Conservation (phyloP, 2,797 vertebrate species). For the Spizella passerina region DNA sequence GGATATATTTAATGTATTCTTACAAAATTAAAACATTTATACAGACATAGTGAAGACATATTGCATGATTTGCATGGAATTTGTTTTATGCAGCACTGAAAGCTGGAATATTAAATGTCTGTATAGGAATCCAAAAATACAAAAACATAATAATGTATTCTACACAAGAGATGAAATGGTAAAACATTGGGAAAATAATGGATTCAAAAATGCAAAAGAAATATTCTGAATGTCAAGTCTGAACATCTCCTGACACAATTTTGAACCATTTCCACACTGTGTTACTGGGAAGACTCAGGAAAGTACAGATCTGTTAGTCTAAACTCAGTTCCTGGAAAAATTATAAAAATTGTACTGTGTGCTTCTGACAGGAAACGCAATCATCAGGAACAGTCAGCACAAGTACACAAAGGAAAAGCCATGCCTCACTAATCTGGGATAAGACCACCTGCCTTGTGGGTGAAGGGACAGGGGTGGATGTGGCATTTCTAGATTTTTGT, state of each 20-base stretch:
- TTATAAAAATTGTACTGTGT: not conserved
- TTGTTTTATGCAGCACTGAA: not conserved
- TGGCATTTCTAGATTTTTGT: not conserved
- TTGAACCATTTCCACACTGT: not conserved
- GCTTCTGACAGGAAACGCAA: not conserved
- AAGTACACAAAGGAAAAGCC: not conserved
- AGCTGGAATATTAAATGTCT: not conserved
- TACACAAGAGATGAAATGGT: not conserved
- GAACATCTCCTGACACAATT: not conserved
- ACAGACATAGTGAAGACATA: not conserved
- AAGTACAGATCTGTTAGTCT: not conserved
- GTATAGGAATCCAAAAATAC: not conserved
- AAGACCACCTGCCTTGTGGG: not conserved
- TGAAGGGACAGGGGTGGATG: accelerated
- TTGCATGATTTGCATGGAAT: not conserved
- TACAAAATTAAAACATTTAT: not conserved
- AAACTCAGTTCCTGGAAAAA: not conserved
- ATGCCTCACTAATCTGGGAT: not conserved
- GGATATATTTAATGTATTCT: not conserved
- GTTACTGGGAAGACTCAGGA: not conserved
- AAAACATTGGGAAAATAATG: not conserved
- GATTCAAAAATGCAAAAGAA: not conserved
- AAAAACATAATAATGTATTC: not conserved
- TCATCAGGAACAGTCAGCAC: not conserved
- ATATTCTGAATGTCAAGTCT: not conserved